These are phyloP conservation scores for Cheilosia urbana DNA, from an alignment of 2,888 invertebrate species.

Conservation along the genomic window DNA sequence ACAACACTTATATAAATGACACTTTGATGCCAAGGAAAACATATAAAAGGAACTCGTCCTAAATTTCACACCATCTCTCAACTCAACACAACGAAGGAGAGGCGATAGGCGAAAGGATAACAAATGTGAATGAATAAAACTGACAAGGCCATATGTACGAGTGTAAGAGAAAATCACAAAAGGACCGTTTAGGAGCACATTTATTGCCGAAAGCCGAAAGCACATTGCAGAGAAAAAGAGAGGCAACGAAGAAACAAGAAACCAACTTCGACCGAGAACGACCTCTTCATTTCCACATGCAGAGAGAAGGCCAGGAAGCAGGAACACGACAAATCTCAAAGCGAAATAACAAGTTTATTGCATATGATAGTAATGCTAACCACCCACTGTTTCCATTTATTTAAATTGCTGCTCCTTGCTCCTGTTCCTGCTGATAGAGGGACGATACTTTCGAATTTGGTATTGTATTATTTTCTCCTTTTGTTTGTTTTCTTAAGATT, in stretches of 20 bases:
- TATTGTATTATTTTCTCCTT: slow-evolving; percentile 10
- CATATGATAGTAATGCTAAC: slow-evolving; percentile 65
- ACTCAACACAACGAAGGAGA: slow-evolving; percentile 18
- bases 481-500: slow-evolving; percentile 12
- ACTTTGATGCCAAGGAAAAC: slow-evolving; percentile 68
- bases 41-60: slow-evolving; percentile 53
- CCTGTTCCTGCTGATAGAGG: slow-evolving; percentile 2
- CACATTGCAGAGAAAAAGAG: slow-evolving; percentile 10
- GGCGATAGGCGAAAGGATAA: slow-evolving; percentile 47
- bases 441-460: slow-evolving; percentile 20
- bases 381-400: slow-evolving; percentile 56
- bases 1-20: slow-evolving; percentile 73
- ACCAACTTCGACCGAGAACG: not conserved
- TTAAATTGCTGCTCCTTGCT: slow-evolving; percentile 49
- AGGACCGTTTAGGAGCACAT: slow-evolving; percentile 64
- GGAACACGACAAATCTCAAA: slow-evolving; percentile 63
- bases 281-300: slow-evolving; percentile 17
- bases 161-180: slow-evolving; percentile 60
- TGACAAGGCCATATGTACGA: slow-evolving; percentile 53
- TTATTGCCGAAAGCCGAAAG: slow-evolving; percentile 54
- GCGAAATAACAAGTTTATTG: slow-evolving; percentile 70
- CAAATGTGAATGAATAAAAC: slow-evolving; percentile 67
- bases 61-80: slow-evolving; percentile 64
- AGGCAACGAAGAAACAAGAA: not conserved
- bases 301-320: slow-evolving; percentile 15